phyloP scores from a whole-genome alignment of 2,113 vertebrate species.

The Rhegmatorhina hoffmannsi region DNA sequence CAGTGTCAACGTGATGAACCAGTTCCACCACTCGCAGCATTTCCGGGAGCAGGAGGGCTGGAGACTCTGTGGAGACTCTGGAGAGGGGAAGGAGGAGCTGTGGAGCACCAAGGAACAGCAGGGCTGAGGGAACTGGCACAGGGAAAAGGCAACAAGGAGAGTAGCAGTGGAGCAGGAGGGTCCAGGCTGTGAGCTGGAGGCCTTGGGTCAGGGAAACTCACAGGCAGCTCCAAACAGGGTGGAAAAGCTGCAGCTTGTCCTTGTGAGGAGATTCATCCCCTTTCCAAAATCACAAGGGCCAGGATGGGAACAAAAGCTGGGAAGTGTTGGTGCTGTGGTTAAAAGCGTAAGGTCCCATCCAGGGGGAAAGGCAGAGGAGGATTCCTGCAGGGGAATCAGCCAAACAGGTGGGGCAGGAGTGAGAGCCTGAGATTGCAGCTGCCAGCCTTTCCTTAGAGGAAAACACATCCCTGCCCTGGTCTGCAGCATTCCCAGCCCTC shows the following conservation, averaged over 20 bases:
- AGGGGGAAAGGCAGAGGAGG: neutral
- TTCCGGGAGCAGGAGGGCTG: neutral
- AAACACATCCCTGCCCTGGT: neutral
- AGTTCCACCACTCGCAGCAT: neutral
- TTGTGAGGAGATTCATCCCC: neutral
- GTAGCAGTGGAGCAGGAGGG: accelerated
- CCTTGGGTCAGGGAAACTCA: neutral
- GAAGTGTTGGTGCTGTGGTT: neutral
- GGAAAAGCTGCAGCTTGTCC: neutral
- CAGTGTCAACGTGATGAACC: neutral
- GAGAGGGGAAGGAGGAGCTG: neutral
- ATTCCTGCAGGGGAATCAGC: neutral
- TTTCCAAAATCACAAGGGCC: neutral
- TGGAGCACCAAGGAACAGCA: accelerated
- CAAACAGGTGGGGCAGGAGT: neutral
- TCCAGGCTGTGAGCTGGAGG: neutral
- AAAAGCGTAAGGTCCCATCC: neutral
- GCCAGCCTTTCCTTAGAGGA: neutral
- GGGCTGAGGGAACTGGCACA: neutral
- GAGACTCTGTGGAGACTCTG: neutral
- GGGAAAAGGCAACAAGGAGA: neutral
- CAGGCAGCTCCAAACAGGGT: neutral
- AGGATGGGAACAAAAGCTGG: neutral
- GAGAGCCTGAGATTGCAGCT: neutral
- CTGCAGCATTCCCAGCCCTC: neutral